These are phyloP conservation scores for Xiphophorus couchianus DNA, from an alignment of 2,113 vertebrate species.

Conservation along the genomic window DNA sequence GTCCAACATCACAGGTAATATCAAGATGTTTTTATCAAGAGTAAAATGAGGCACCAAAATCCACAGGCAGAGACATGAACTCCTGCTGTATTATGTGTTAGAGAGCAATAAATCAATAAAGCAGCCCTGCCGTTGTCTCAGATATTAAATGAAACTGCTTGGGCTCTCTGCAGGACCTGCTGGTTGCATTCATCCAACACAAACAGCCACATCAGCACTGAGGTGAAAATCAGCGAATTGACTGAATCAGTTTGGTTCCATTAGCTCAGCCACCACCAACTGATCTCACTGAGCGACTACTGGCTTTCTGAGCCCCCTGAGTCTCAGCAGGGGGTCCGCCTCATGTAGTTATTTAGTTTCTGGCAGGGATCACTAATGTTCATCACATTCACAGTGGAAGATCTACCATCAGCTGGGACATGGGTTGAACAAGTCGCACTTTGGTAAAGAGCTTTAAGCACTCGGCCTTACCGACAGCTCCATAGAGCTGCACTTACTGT, in stretches of 20 bases:
- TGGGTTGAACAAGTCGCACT: too few species aligned
- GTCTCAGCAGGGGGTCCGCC: not conserved
- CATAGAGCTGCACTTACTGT: too few species aligned
- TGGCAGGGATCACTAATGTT: not conserved
- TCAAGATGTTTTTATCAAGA: too few species aligned
- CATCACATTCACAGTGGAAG: conserved; percentile 2
- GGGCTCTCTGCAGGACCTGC: conserved; percentile 39
- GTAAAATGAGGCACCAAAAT: not conserved
- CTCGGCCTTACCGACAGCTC: too few species aligned
- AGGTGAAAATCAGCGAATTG: conserved; percentile 24
- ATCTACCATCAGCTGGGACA: not conserved
- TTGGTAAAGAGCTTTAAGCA: too few species aligned
- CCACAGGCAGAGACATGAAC: conserved; percentile 9
- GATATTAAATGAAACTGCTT: conserved; percentile 26
- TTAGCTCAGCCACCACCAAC: conserved; percentile 53
- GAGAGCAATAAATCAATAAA: conserved; percentile 19
- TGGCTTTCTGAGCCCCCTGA: not conserved
- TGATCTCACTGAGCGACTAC: conserved; percentile 28
- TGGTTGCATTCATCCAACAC: not conserved
- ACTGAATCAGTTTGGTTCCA: conserved; percentile 64
- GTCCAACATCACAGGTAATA: too few species aligned
- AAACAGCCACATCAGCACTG: conserved; percentile 18
- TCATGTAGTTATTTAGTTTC: not conserved
- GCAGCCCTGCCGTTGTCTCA: not conserved
- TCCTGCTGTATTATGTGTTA: conserved; percentile 6